Conservation (phyloP, 2,888 invertebrate genomes). For the Crioceris asparagi region DNA sequence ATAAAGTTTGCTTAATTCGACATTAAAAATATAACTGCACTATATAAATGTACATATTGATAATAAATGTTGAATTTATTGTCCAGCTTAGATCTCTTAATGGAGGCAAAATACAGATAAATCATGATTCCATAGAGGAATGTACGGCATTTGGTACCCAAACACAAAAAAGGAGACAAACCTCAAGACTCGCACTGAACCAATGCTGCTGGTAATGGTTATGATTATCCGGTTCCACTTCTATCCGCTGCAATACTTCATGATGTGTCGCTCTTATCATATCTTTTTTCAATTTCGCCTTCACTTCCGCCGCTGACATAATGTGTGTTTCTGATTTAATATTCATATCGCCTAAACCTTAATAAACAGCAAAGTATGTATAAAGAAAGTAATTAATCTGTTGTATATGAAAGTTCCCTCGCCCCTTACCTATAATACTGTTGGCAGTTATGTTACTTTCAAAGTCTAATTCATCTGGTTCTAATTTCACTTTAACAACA, state of each 20-base stretch:
- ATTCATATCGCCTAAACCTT: slow-evolving; percentile 29
- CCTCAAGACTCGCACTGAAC: slow-evolving; percentile 37
- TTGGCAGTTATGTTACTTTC: slow-evolving; percentile 32
- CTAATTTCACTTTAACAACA: slow-evolving; percentile 24
- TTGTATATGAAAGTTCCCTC: too few relatives aligned
- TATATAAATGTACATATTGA: too few relatives aligned
- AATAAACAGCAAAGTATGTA: background rate
- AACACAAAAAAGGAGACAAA: slow-evolving; percentile 15
- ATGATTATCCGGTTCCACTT: slow-evolving; percentile 25
- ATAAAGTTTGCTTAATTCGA: too few relatives aligned
- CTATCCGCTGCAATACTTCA: slow-evolving; percentile 36
- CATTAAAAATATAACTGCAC: too few relatives aligned
- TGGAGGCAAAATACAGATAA: too few relatives aligned
- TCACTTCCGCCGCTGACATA: slow-evolving; percentile 21
- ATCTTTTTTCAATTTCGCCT: slow-evolving; percentile 25
- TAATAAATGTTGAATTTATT: too few relatives aligned
- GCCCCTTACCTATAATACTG: slow-evolving; percentile 39
- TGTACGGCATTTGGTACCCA: too few relatives aligned
- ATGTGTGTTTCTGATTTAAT: slow-evolving; percentile 21
- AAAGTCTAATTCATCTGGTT: slow-evolving; percentile 22
- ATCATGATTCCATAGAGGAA: too few relatives aligned
- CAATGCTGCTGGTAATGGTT: slow-evolving; percentile 37
- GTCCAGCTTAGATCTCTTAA: too few relatives aligned
- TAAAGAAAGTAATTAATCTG: background rate
- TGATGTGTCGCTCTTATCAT: slow-evolving; percentile 33